A percentile compares a stretch with the other conserved stretches of the same genome.
These are phyloP conservation scores for Zaprionus tsacasi DNA, from an alignment of 1,140 invertebrate genomes.

Conservation along the genomic window DNA sequence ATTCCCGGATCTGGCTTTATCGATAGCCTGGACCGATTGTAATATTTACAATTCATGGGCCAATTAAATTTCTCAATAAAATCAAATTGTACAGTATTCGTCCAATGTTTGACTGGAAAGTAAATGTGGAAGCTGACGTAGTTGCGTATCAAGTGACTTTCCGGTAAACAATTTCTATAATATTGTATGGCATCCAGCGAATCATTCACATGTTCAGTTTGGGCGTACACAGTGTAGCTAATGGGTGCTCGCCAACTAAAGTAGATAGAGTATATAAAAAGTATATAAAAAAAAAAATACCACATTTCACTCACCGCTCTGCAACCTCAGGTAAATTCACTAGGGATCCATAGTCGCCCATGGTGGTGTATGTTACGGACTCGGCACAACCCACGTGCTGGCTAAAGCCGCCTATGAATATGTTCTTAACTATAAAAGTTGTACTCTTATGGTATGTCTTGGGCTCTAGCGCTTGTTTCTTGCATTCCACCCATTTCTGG, in stretches of 20 bases:
- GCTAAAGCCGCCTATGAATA: slow-evolving; percentile 87
- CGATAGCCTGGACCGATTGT: slow-evolving; percentile 86
- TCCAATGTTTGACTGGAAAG: slow-evolving; percentile 92
- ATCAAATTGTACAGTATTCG: slow-evolving; percentile 87
- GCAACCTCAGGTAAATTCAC: slow-evolving; percentile 93
- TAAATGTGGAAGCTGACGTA: slow-evolving; percentile 94
- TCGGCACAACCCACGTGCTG: slow-evolving; percentile 88
- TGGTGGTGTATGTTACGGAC: slow-evolving; percentile 95
- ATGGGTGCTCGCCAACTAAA: slow-evolving; percentile 88
- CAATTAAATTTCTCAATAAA: slow-evolving; percentile 85
- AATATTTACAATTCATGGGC: slow-evolving; percentile 87
- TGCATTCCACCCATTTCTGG: slow-evolving; percentile 84
- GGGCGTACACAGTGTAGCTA: slow-evolving; percentile 90
- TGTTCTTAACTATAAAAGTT: slow-evolving; percentile 94
- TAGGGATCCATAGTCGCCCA: slow-evolving; percentile 94
- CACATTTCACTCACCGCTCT: slow-evolving; percentile 85
- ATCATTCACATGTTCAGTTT: slow-evolving; percentile 87
- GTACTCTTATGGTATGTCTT: slow-evolving; percentile 88
- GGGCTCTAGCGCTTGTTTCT: slow-evolving; percentile 86
- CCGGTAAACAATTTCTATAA: slow-evolving; percentile 87
- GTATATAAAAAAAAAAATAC: no score
- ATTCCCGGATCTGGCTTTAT: slow-evolving; percentile 86
- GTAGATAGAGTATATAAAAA: background rate
- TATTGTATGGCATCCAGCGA: slow-evolving; percentile 89
- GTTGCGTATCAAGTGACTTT: slow-evolving; percentile 87